Base-by-base conservation (phyloP, 2,797 vertebrate genomes). In the Semotilus atromaculatus region DNA sequence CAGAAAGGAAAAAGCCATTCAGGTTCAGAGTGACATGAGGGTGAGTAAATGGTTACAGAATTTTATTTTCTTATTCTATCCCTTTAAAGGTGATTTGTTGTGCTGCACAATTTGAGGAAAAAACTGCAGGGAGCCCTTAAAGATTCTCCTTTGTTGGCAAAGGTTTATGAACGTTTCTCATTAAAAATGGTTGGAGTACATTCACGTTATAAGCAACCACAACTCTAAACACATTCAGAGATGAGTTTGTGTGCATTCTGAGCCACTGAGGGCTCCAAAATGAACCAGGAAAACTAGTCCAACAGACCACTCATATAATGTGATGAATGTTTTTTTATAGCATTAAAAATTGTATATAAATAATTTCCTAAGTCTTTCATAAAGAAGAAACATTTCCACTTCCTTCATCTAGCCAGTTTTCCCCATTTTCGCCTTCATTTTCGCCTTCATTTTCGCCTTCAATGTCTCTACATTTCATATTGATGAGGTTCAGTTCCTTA, bases 361-460 rank as follows among this genome's bases (percentile, higher is more conserved):
- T 43, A 9, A 81, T 81, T 71, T 70, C 34, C 51, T 19, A 26
- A 81, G n/a, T 36, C 70, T 31, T 40, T 36, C 18, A 43, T 58
- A 43, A 31, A 51, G 48, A 53, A 21, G 5, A 26, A 68, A 19
- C 8, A 40, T 31, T 26, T 58, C 3, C 6, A 58, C 9, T 4
- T 45, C n/a, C 18, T 26, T 60, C 0, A 31, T 36, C 9, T 55
- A 58, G 36, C 6, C 14, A 3, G 14, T 34, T 58, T 3, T 21
- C 14, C 10, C 13, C 7, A 8, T 72, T 45, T 74, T n/a, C n/a
- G n/a, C n/a, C n/a, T n/a, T n/a, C n/a, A n/a, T n/a, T n/a, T n/a
- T n/a, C n/a, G n/a, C n/a, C n/a, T n/a, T n/a, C n/a, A n/a, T n/a
- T n/a, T n/a, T n/a, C n/a, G n/a, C n/a, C n/a, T n/a, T n/a, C n/a